phyloP scores from a whole-genome alignment of 2,888 invertebrate genomes.

The Caenorhabditis afra region DNA sequence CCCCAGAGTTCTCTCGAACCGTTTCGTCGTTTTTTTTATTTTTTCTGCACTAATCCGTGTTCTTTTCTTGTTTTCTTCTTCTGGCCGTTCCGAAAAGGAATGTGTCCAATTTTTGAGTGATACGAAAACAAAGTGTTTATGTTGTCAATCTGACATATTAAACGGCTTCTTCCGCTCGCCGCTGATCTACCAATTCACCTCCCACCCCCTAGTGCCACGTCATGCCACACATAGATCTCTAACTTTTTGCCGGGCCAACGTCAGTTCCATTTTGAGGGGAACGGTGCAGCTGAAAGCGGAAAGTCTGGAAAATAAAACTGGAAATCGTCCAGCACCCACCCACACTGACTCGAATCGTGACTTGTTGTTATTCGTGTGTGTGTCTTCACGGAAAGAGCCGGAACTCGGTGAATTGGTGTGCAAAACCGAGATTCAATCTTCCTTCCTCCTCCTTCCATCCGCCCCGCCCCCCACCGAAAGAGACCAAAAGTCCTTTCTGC shows the following conservation, averaged over 20 bases:
- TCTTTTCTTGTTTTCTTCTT: constrained; percentile 8
- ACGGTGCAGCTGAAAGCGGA: no score
- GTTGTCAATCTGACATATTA: constrained; percentile 52
- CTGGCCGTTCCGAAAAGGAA: no score
- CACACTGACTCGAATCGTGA: no score
- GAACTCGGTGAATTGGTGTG: no score
- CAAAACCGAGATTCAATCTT: neutral
- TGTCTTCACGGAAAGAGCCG: no score
- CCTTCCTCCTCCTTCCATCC: constrained; percentile 24
- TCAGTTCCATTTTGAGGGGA: no score
- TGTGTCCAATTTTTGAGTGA: constrained; percentile 22
- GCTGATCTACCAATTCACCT: neutral
- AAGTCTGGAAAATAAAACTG: no score
- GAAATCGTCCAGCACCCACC: no score
- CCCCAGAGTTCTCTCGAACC: no score
- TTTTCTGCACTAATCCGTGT: neutral
- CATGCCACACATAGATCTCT: no score
- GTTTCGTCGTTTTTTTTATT: neutral
- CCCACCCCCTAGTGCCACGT: neutral
- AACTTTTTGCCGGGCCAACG: no score
- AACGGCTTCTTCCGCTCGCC: constrained; percentile 36
- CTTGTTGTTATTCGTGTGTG: no score
- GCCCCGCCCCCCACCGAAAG: constrained; percentile 8
- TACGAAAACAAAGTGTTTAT: constrained; percentile 50
- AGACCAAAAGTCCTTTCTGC: constrained; percentile 42